Conservation (phyloP, 2,888 invertebrate genomes). For the Euproctis similis region DNA sequence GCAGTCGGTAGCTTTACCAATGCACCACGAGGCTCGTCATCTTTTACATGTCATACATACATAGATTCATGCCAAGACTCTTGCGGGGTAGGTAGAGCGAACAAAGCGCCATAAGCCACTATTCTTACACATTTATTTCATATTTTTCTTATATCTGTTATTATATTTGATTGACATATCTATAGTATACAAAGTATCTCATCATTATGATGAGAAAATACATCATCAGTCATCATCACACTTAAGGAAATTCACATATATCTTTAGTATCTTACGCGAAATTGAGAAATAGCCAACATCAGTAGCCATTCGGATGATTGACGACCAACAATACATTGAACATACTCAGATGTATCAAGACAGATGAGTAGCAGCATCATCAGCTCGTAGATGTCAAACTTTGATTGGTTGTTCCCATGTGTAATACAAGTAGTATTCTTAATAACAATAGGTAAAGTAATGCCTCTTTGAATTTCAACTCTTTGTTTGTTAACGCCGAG, state of each 20-base stretch:
- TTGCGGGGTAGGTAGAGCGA: no score
- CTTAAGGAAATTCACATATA: constrained; percentile 60
- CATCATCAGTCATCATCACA: no score
- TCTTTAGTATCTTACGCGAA: constrained; percentile 51
- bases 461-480: constrained; percentile 38
- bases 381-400: constrained; percentile 62
- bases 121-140: no score
- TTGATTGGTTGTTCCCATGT: constrained; percentile 74
- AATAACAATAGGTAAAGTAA: constrained; percentile 36
- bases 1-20: no score
- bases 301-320: constrained; percentile 50
- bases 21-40: no score
- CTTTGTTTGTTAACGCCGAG: constrained; percentile 30
- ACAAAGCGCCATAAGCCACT: no score
- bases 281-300: constrained; percentile 39
- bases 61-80: no score
- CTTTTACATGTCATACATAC: no score
- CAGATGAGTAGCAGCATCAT: constrained; percentile 50
- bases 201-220: no score
- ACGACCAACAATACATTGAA: constrained; percentile 51
- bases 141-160: no score
- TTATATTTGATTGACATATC: no score
- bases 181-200: no score
- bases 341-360: constrained; percentile 42
- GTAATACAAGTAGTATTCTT: constrained; percentile 66